Base-by-base conservation (phyloP, 2,888 invertebrate genomes). In the Agonopterix subpropinquella region DNA sequence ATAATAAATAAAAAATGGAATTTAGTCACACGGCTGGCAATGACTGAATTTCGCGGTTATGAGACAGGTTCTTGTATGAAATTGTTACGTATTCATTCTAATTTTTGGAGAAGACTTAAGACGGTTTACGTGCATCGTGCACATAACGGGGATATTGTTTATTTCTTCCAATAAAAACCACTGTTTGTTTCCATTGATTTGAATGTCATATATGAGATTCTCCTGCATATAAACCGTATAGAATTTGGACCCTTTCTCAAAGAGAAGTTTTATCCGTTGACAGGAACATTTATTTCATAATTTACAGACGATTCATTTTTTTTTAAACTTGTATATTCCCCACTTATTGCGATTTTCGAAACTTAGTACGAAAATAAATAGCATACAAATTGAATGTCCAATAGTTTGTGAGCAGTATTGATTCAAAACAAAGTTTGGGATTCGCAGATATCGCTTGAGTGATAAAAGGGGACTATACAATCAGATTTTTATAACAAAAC, bases 191-290 rank as follows among this genome's bases (percentile, higher is more conserved):
- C 28, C 28, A 28, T 28, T 28, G 28, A 28, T 28, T 39, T 39
- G n/a, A 39, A 39, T 39, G n/a, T n/a, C 39, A n/a, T 39, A 3
- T 39, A 46, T 53, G 71, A 72, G 67, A 71, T 72, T 72, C 66
- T 48, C 55, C 61, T 66, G 66, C 64, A 58, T 62, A 65, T 57
- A 62, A 62, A 64, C 57, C 57, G 54, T 51, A 47, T 11, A 41
- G 47, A 49, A 49, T 54, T 39, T 53, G 56, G 56, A 57, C 57
- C 55, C 48, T 54, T 53, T 39, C 28, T 28, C 36, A 45, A 54
- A 47, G 45, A 52, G 51, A 51, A 43, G 50, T 51, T 48, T 47
- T 57, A 56, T 59, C 60, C 59, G 59, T 51, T 35, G 51, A 57
- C 47, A 56, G 60, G 57, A 66, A 63, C 56, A 36, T n/a, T 36